A percentile compares a stretch with the other conserved stretches of the same genome.
Evolutionary conservation across 2,888 invertebrate species (phyloP).

Genomic region (Tenthredo livida): DNA sequence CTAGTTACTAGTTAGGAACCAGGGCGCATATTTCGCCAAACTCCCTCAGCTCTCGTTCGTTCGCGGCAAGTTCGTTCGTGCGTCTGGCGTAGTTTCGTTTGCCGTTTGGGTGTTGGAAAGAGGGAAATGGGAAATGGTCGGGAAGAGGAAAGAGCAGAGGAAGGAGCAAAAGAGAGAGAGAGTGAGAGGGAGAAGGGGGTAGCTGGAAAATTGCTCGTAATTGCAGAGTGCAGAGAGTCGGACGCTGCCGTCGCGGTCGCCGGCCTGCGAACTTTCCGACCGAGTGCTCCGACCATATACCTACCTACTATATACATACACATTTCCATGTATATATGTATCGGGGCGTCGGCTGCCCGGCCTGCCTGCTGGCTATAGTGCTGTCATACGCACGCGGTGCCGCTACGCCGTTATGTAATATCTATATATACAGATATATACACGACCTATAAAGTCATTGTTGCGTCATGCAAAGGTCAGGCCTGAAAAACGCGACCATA

Average conservation of each 20-base stretch:
- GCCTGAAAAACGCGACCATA: not conserved
- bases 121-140: not conserved
- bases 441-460: not conserved
- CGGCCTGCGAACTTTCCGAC: conserved; percentile 60
- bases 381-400: conserved; percentile 48
- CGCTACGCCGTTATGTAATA: conserved; percentile 12
- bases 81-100: conserved; percentile 3
- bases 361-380: conserved; percentile 6
- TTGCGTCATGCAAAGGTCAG: conserved; percentile 39
- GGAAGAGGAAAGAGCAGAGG: conserved; percentile 56
- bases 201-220: conserved; percentile 61
- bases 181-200: conserved; percentile 48
- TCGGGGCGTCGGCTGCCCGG: conserved; percentile 36
- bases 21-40: not conserved
- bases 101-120: not conserved
- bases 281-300: conserved; percentile 31
- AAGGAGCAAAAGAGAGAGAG: conserved; percentile 61
- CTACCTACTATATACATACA: not conserved
- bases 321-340: not conserved
- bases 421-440: not conserved
- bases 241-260: conserved; percentile 46
- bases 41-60: not conserved
- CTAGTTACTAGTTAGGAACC: conserved; percentile 19
- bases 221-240: conserved; percentile 57
- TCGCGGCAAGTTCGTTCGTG: not conserved